phyloP scores from a whole-genome alignment of 2,113 vertebrate species.

The Sclerurus mexicanus region DNA sequence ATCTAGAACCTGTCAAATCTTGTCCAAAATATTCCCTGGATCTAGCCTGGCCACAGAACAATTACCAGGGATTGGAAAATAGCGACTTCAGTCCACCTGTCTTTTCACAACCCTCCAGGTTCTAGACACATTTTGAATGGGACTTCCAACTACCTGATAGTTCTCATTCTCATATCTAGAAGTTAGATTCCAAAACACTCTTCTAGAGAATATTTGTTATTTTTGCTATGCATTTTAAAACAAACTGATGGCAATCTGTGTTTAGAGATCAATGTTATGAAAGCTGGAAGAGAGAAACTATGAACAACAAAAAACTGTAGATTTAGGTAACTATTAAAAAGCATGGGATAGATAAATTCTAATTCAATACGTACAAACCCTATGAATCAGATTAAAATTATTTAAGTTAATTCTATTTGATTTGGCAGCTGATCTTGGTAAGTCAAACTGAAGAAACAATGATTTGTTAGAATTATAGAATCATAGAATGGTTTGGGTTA shows the following conservation, averaged over 20 bases:
- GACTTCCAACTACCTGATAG: background rate
- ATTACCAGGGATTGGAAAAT: background rate
- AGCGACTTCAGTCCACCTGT: background rate
- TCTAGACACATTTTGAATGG: background rate
- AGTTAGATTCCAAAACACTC: background rate
- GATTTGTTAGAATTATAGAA: background rate
- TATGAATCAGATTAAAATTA: background rate
- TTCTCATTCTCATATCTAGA: background rate
- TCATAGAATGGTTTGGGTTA: background rate
- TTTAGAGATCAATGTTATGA: background rate
- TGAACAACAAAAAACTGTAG: background rate
- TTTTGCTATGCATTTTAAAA: background rate
- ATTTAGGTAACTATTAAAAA: background rate
- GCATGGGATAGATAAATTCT: background rate
- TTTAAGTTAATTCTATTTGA: background rate
- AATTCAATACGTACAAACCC: background rate
- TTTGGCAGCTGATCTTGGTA: background rate
- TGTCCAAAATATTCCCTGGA: background rate
- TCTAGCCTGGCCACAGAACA: background rate
- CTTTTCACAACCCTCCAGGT: background rate
- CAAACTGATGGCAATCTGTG: background rate
- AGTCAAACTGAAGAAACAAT: background rate
- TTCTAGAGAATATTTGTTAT: background rate
- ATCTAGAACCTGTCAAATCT: background rate
- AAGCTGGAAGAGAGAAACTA: background rate